Conservation (phyloP, 2,888 invertebrate species). For the Melanargia galathea region DNA sequence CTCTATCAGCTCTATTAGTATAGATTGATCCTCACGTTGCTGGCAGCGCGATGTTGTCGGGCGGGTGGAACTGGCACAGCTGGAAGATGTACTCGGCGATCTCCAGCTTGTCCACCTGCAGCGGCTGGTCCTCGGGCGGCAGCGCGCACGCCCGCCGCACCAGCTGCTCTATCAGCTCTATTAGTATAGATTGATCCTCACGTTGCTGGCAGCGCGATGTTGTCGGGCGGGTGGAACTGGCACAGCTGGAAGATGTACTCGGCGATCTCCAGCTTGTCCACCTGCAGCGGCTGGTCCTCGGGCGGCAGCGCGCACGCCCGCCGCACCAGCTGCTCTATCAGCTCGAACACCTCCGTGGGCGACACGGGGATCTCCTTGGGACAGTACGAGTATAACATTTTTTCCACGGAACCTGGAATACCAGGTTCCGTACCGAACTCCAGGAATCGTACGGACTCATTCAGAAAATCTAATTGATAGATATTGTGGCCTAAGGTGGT, state of each 20-base stretch:
- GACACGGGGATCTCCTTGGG: conserved; percentile 86
- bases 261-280: conserved; percentile 92
- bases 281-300: conserved; percentile 86
- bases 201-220: conserved; percentile 92
- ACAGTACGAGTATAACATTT: not conserved
- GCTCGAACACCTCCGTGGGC: conserved; percentile 92
- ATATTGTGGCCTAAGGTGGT: too few species aligned
- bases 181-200: conserved; percentile 60
- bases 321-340: conserved; percentile 91
- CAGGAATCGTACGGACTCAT: too few species aligned
- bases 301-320: conserved; percentile 91
- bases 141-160: conserved; percentile 92
- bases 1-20: too few species aligned
- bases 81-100: conserved; percentile 95
- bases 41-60: conserved; percentile 95
- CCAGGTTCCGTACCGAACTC: too few species aligned
- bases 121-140: conserved; percentile 87
- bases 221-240: conserved; percentile 96
- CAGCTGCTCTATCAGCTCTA: conserved; percentile 92
- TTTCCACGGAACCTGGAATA: not conserved
- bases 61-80: conserved; percentile 94
- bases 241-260: conserved; percentile 95
- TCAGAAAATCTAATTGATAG: too few species aligned
- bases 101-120: conserved; percentile 90
- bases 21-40: conserved; percentile 81